A percentile compares a stretch with the other conserved stretches of the same genome.
phyloP scores from a whole-genome alignment of 2,797 vertebrate species.

The Pseudochirops cupreus region DNA sequence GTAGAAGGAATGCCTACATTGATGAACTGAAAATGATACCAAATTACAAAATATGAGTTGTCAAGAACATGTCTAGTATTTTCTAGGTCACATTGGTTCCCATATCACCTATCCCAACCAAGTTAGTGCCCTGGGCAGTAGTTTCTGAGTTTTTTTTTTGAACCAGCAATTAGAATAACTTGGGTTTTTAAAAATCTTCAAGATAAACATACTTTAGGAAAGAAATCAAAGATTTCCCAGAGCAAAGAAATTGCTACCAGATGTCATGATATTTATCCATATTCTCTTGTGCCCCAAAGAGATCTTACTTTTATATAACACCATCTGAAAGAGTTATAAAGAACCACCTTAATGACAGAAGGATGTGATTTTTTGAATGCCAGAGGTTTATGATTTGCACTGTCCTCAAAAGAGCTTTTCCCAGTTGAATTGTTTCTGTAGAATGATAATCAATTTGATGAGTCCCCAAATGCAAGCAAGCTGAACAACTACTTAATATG shows the following conservation, averaged over 20 bases:
- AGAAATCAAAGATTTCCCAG: neutral
- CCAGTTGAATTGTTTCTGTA: neutral
- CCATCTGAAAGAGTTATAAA: neutral
- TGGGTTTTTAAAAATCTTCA: neutral
- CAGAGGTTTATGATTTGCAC: slow-evolving; percentile 4
- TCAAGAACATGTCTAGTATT: neutral
- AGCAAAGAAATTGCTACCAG: slow-evolving; percentile 4
- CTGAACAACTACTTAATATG: slow-evolving; percentile 5
- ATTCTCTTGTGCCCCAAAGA: neutral
- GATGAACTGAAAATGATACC: neutral
- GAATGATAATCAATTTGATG: neutral
- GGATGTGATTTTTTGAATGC: neutral
- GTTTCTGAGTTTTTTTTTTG: neutral
- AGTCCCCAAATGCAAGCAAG: neutral
- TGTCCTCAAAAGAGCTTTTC: neutral
- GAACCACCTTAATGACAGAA: neutral
- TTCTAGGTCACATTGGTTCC: neutral
- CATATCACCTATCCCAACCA: neutral
- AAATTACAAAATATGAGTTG: neutral
- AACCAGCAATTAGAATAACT: neutral
- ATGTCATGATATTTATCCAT: slow-evolving; percentile 3
- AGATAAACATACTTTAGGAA: slow-evolving; percentile 1
- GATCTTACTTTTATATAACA: neutral
- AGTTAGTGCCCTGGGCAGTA: neutral
- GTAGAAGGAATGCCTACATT: neutral